Percentiles rank a stretch among this genome's conserved stretches.
phyloP scores from a whole-genome alignment of 2,113 vertebrate species.

The Ondatra zibethicus region DNA sequence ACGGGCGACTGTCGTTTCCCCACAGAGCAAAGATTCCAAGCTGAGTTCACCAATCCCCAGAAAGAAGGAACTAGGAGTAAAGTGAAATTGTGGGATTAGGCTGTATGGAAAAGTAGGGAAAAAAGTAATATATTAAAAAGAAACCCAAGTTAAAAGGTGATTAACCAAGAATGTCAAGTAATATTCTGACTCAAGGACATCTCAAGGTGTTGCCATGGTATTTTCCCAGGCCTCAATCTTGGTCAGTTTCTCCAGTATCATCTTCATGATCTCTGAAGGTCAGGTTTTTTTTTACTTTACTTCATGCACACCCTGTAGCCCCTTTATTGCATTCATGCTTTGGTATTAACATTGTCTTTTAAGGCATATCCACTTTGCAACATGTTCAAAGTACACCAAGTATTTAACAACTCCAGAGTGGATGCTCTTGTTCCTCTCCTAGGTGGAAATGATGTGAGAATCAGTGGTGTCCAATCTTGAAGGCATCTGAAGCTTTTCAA shows the following conservation, averaged over 20 bases:
- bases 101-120: background rate
- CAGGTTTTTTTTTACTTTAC: slow-evolving; percentile 5
- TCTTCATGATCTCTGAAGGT: background rate
- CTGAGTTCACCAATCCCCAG: slow-evolving; percentile 99
- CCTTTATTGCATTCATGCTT: background rate
- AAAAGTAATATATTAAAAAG: background rate
- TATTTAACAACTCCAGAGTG: background rate
- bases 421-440: background rate
- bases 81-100: slow-evolving; percentile 47
- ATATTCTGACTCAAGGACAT: background rate
- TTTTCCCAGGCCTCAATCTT: background rate
- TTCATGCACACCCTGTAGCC: background rate
- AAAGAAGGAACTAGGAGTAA: slow-evolving; percentile 96
- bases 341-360: background rate
- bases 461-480: background rate
- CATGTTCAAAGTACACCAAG: background rate
- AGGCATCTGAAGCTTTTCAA: slow-evolving; percentile 29
- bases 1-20: slow-evolving; percentile 98
- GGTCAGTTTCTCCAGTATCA: background rate
- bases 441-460: background rate
- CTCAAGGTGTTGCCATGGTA: background rate
- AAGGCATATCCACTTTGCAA: background rate
- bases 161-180: background rate
- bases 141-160: background rate
- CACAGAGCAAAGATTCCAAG: slow-evolving; percentile 99